Percentiles rank a stretch among this genome's conserved stretches.
Evolutionary conservation across 53 echinoderm and acorn worm genomes (phyloP).

Genomic region (Astropecten irregularis): DNA sequence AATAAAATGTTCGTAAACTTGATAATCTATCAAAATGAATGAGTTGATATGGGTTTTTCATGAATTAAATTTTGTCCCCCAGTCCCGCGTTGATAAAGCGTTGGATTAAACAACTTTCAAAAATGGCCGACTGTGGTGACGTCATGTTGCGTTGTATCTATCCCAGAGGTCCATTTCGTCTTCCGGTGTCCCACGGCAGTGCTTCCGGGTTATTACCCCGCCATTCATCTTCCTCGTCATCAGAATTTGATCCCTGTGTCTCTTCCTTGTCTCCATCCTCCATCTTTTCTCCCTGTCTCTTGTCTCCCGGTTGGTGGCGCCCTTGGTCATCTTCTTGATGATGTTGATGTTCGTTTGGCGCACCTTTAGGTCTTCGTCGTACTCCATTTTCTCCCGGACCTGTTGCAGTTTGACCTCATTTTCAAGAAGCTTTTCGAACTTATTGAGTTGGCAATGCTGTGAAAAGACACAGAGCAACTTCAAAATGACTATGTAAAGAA

Average conservation of each 20-base stretch:
- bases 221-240: conserved; percentile 18
- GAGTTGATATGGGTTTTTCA: no score
- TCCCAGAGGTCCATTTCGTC: not conserved
- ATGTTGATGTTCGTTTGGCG: conserved; percentile 32
- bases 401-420: not conserved
- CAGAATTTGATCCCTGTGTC: not conserved
- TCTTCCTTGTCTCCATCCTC: not conserved
- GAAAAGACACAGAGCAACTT: no score
- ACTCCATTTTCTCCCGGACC: conserved; percentile 21
- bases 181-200: not conserved
- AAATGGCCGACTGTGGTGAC: no score
- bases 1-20: no score
- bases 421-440: not conserved
- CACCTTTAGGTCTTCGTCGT: conserved; percentile 31
- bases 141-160: no score
- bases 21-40: no score
- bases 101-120: no score
- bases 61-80: no score
- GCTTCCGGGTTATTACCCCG: not conserved
- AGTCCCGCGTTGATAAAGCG: no score
- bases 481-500: not conserved
- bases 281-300: not conserved
- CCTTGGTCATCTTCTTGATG: conserved; percentile 18
- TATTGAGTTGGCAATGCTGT: not conserved
- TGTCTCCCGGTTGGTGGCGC: conserved; percentile 28